These are phyloP conservation scores for Rhingia campestris DNA, from an alignment of 2,888 invertebrate species.

Conservation along the genomic window DNA sequence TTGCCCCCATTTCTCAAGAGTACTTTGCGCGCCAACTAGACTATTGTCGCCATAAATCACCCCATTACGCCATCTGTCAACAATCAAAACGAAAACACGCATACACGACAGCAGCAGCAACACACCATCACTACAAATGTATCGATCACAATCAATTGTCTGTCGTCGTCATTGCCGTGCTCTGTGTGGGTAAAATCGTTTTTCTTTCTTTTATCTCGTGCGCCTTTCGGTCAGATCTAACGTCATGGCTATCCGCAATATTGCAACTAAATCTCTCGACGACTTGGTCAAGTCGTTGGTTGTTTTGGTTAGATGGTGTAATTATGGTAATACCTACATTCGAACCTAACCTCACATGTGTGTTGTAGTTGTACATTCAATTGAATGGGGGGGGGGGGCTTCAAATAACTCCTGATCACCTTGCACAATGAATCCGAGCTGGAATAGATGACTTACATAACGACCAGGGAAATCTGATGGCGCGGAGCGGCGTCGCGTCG, in stretches of 20 bases:
- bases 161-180: neutral
- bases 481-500: neutral
- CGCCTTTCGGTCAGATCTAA: constrained; percentile 5
- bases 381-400: constrained; percentile 36
- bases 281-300: neutral
- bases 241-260: constrained; percentile 12
- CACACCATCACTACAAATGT: neutral
- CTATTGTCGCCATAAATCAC: constrained; percentile 6
- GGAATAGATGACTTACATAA: constrained; percentile 57
- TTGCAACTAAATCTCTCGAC: constrained; percentile 1
- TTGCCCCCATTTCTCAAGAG: too few species aligned
- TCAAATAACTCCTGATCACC: constrained; percentile 62
- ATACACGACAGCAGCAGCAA: neutral
- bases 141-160: constrained; percentile 10
- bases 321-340: constrained; percentile 55
- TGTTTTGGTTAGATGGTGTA: constrained; percentile 52
- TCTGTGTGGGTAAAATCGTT: too few species aligned
- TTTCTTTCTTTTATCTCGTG: neutral
- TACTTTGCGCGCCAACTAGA: too few species aligned
- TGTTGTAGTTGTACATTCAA: constrained; percentile 53
- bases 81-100: neutral
- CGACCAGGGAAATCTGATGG: constrained; percentile 20
- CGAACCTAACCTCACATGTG: neutral
- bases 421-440: constrained; percentile 59
- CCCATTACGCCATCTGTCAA: constrained; percentile 15